These are phyloP conservation scores for Columbina picui DNA, from an alignment of 2,113 vertebrate genomes.

Conservation along the genomic window DNA sequence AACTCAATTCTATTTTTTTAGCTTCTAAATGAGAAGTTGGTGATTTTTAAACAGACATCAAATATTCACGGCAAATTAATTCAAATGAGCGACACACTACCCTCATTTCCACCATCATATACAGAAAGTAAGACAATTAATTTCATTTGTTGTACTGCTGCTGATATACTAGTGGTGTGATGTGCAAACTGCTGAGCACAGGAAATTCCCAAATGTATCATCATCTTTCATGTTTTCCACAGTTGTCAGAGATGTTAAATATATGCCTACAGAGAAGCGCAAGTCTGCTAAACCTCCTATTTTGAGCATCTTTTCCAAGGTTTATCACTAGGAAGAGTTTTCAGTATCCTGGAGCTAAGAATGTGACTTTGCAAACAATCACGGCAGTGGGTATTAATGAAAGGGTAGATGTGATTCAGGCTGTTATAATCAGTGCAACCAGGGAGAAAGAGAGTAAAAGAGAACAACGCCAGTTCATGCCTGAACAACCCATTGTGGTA, in stretches of 20 bases:
- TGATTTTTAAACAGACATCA: background rate
- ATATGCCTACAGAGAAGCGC: background rate
- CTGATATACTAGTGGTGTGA: background rate
- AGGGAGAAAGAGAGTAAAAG: background rate
- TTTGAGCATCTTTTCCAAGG: background rate
- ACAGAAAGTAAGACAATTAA: background rate
- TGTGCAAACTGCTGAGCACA: background rate
- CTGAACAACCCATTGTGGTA: background rate
- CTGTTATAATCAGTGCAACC: background rate
- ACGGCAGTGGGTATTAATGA: background rate
- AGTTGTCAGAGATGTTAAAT: background rate
- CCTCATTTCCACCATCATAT: background rate
- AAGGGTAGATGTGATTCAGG: background rate
- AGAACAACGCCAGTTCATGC: background rate
- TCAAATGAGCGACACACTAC: background rate
- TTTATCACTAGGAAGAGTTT: background rate
- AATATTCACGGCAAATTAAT: background rate
- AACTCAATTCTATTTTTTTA: background rate
- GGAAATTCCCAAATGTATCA: background rate
- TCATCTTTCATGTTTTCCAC: background rate
- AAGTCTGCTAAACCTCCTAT: background rate
- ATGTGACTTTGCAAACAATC: background rate
- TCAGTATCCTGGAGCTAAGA: background rate
- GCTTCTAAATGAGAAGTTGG: background rate
- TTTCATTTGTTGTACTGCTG: background rate